These are phyloP conservation scores for Scaptodrosophila latifasciaeformis DNA, from an alignment of 2,888 invertebrate species.

Conservation along the genomic window DNA sequence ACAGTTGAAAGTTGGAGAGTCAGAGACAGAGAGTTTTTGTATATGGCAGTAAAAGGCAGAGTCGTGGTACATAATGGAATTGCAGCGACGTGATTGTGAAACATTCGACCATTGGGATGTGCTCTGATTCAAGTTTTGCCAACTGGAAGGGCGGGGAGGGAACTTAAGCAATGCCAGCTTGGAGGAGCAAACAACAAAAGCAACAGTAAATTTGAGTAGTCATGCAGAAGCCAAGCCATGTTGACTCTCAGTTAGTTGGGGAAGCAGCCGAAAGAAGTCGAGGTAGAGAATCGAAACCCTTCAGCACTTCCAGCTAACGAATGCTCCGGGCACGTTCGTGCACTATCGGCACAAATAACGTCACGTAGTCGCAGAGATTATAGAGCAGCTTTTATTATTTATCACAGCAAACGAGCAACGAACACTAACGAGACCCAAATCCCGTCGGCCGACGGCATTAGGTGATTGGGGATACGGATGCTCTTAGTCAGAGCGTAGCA, in stretches of 20 bases:
- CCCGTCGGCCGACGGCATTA: conserved; percentile 60
- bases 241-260: conserved; percentile 34
- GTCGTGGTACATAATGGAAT: conserved; percentile 71
- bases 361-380: conserved; percentile 75
- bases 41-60: conserved; percentile 18
- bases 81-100: conserved; percentile 74
- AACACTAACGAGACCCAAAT: conserved; percentile 66
- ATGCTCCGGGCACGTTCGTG: conserved; percentile 66
- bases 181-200: conserved; percentile 9
- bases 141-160: conserved; percentile 20
- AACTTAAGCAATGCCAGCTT: conserved; percentile 17
- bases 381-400: conserved; percentile 72
- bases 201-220: conserved; percentile 52
- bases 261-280: conserved; percentile 8
- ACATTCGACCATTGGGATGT: conserved; percentile 74
- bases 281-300: conserved; percentile 27
- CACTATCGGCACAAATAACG: conserved; percentile 74
- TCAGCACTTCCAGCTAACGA: background rate
- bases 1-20: conserved; percentile 4
- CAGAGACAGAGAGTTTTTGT: background rate
- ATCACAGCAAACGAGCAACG: conserved; percentile 66
- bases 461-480: too few relatives aligned
- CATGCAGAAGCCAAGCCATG: conserved; percentile 35
- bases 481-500: too few relatives aligned
- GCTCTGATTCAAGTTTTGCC: conserved; percentile 73